phyloP scores from a whole-genome alignment of 1,140 invertebrate species.

The Dendroctonus valens region DNA sequence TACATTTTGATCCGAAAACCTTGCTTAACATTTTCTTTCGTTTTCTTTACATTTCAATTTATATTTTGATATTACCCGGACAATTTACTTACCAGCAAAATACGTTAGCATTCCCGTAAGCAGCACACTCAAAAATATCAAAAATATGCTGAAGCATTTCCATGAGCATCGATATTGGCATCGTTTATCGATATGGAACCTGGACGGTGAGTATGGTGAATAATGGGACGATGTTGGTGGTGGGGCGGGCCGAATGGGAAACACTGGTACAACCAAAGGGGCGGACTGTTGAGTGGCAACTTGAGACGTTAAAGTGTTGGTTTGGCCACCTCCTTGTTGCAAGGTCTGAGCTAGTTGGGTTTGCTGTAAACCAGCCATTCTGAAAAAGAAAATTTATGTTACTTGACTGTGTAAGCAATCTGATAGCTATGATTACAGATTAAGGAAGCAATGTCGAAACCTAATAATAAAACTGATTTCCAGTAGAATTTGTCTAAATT shows the following conservation, averaged over 20 bases:
- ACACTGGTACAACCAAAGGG: conserved; percentile 76
- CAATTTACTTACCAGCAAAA: conserved; percentile 79
- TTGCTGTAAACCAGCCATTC: conserved; percentile 56
- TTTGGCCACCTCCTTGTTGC: conserved; percentile 48
- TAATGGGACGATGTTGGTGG: conserved; percentile 72
- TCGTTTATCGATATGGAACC: conserved; percentile 91
- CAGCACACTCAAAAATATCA: conserved; percentile 84
- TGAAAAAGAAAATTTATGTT: conserved; percentile 44
- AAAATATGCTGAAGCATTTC: conserved; percentile 89
- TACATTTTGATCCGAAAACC: too few relatives aligned
- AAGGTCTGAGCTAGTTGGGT: conserved; percentile 46
- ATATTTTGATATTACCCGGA: not conserved
- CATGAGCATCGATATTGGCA: conserved; percentile 91
- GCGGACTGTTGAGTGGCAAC: conserved; percentile 52
- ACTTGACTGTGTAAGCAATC: too few relatives aligned
- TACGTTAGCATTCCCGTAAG: conserved; percentile 89
- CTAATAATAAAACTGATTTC: too few relatives aligned
- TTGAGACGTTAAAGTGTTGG: conserved; percentile 48
- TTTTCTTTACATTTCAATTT: not conserved
- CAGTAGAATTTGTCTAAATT: too few relatives aligned
- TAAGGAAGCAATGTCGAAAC: too few relatives aligned
- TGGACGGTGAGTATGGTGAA: conserved; percentile 81
- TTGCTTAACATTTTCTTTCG: not conserved
- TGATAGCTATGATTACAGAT: too few relatives aligned
- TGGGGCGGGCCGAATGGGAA: conserved; percentile 68